Base-by-base conservation (phyloP, 2,888 invertebrate genomes). In the Lasioglossum morio region DNA sequence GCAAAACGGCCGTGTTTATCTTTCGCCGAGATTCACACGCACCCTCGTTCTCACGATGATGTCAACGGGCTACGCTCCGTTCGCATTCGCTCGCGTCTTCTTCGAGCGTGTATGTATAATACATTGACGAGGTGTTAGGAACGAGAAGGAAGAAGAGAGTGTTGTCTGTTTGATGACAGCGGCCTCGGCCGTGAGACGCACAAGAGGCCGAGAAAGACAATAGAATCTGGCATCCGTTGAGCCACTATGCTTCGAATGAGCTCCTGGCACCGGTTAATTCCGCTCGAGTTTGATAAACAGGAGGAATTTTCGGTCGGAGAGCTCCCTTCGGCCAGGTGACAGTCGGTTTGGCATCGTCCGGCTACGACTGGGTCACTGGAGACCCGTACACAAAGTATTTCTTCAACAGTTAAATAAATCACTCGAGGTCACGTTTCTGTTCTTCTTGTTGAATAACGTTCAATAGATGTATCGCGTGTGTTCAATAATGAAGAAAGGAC, bases 81-180 rank as follows among this genome's bases (percentile, higher is more conserved):
- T 81, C 46, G 77, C 81, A 82, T 84, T 81, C 73, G 82, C 53
- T 79, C 12, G 40, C 40, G 40, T 12, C n/a, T 74, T 69, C 76
- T 77, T 60, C 63, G 37, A 60, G 27, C 79, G 23, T 77, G 82
- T 48, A 63, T 76, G 85, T 83, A 82, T 84, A 86, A 91, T 88
- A 84, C 83, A 88, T 85, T 81, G 85, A 80, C 77, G 27, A 77
- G 77, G 80, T 87, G 88, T 87, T 82, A 87, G 83, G 84, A 79
- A 66, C 30, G 57, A 82, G 81, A 76, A 78, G 79, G 53, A 69
- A 77, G 77, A 76, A 48, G 23, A 46, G 80, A n/a, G n/a, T 57
- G 53, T 57, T 57, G n/a, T 57, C 53, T 57, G 53, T n/a, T 10
- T 4, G 48, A 69, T 72, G 43, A 14, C 57, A 40, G 19, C 75